Evolutionary conservation across 2,797 vertebrate genomes (phyloP), one percentile per base, ranked within the genome.

Genomic region (Falco cherrug): DNA sequence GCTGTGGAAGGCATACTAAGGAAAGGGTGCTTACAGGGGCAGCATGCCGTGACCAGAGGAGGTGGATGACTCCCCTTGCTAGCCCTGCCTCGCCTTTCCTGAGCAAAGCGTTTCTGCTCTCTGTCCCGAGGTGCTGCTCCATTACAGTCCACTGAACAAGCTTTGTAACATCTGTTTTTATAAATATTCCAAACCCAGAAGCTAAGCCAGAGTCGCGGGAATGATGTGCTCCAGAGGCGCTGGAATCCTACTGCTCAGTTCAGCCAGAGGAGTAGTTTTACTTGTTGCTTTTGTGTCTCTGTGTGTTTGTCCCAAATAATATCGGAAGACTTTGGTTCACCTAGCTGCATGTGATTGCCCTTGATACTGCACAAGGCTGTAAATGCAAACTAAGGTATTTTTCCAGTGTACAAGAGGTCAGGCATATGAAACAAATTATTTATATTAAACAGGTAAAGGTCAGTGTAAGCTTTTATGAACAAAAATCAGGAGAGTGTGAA

Each of bases 171-270:
- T 69, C 59, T 88, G 43, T 33, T 77, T 78, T 82, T 75, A 57
- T 79, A 95, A 96, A 92, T 95, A 93, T 28, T 95, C 37, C 35
- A 83, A 92, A 78, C 33, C 6, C 37, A 67, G 43, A 89, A 73
- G 59, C 75, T 75, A 61, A 64, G 75, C 70, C 19, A 31, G 69
- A 68, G 31, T 81, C 8, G 3, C 8, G 5, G 61, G 80, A 95
- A 92, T 47, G 4, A 81, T 63, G 29, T 80, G 24, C 19, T 82
- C 35, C 61, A 73, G 61, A 76, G 48, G 21, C 68, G 41, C 41
- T 69, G 41, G n/a, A 76, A 69, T 92, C 60, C 51, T 54, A 16
- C 47, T 63, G 50, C 60, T 82, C 35, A 47, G 50, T 43, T 70
- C 28, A 90, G 17, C 50, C 25, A 57, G 65, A 63, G 45, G 41